Evolutionary conservation across 1,140 invertebrate species (phyloP), one percentile per base, ranked within the genome.

Genomic region (Samia ricini): DNA sequence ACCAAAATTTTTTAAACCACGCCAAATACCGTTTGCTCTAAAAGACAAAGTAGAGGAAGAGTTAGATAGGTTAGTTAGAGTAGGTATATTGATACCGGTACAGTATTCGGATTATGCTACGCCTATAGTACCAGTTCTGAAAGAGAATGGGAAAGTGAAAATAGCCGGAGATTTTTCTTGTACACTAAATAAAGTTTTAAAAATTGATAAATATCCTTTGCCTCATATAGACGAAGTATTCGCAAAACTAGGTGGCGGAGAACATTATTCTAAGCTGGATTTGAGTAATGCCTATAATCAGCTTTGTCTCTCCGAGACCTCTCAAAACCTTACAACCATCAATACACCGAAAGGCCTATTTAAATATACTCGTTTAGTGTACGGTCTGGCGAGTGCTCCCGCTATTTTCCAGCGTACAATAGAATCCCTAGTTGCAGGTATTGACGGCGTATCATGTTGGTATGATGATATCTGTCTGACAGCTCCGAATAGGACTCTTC

Each of bases 331-430:
- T 5, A 49, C 48, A 12, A 49, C 48, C 20, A 81, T 82, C 2
- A 73, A 73, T 23, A 83, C 81, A 42, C 77, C 75, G 60, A 60
- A 66, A 23, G 79, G 77, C 2, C 54, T 83, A n/a, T 83, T 69
- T 70, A 59, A 50, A 18, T 49, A 49, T 49, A 49, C 4, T 5
- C 48, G 48, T n/a, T n/a, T n/a, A n/a, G n/a, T n/a, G n/a, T n/a
- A n/a, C n/a, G n/a, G n/a, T n/a, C n/a, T n/a, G n/a, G 57, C 76
- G 12, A 70, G 64, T n/a, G 76, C 76, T 1, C 80, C 79, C 0
- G 71, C 64, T 24, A 72, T 77, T 50, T 83, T 82, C 63, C 73
- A 78, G 29, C 57, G 68, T 33, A 72, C 76, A 0, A 67, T 85
- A 36, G 77, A 82, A 60, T 68, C 68, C 36, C 52, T 82, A 36